phyloP scores from a whole-genome alignment of 2,113 vertebrate genomes.

The Eclectus roratus region DNA sequence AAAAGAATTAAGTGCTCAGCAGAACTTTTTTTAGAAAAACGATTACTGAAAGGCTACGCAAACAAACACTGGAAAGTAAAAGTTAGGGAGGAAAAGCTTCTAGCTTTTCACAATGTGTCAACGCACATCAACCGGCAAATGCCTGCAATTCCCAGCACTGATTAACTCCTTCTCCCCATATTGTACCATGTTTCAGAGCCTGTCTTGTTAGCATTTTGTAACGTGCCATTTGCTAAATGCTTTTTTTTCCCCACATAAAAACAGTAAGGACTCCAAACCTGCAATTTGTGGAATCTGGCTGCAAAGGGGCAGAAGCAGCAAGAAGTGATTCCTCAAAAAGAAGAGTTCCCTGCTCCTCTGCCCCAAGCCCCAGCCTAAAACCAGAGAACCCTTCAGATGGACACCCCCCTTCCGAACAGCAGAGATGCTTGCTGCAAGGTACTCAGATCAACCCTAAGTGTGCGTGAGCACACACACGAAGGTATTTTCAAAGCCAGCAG shows the following conservation, averaged over 20 bases:
- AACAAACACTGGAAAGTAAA: constrained; percentile 47
- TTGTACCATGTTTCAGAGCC: neutral
- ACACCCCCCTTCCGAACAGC: neutral
- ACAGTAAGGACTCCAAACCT: neutral
- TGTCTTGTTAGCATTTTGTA: neutral
- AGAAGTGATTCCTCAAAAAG: neutral
- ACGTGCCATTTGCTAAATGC: neutral
- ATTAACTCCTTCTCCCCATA: neutral
- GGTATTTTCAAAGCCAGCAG: constrained; percentile 30
- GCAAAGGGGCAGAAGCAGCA: neutral
- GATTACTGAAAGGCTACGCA: constrained; percentile 37
- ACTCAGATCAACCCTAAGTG: neutral
- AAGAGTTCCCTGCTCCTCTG: neutral
- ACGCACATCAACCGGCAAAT: neutral
- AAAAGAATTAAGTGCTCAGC: constrained; percentile 42
- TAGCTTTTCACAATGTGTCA: constrained; percentile 12
- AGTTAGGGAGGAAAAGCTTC: constrained; percentile 20
- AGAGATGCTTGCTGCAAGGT: neutral
- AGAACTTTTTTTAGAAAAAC: constrained; percentile 48
- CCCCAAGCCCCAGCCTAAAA: neutral
- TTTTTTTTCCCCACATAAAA: neutral
- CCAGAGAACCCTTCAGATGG: neutral
- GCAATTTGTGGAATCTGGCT: neutral
- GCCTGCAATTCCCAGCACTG: neutral
- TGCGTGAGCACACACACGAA: rapidly evolving